Conservation (phyloP, 1,140 invertebrate species). For the Asobara japonica region DNA sequence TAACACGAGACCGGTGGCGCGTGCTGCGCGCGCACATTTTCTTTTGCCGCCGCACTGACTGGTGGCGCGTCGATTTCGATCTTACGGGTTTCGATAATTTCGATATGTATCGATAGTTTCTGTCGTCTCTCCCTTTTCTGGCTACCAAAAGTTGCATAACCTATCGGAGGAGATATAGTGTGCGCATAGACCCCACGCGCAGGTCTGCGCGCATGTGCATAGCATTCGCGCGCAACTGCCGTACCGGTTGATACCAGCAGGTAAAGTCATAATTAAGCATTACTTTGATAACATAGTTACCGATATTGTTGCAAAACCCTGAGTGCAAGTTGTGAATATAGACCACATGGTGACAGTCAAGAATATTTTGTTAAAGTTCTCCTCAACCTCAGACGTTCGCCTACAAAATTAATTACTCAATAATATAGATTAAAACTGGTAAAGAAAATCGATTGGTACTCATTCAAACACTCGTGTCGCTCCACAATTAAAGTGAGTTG, state of each 20-base stretch:
- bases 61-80: no score
- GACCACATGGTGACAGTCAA: background rate
- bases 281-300: background rate
- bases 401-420: background rate
- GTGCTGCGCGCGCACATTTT: no score
- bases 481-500: slow-evolving; percentile 1
- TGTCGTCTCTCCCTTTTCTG: no score
- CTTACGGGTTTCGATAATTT: background rate
- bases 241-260: background rate
- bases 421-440: background rate
- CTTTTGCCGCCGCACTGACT: no score
- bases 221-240: background rate
- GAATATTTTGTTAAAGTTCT: slow-evolving; percentile 6
- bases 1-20: no score
- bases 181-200: no score
- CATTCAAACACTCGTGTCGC: slow-evolving; percentile 6
- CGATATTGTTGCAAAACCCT: background rate
- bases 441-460: slow-evolving; percentile 1
- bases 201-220: no score
- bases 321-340: background rate
- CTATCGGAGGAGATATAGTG: no score
- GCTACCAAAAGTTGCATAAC: no score
- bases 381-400: background rate
- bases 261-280: no score
- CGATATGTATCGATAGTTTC: background rate